phyloP scores from a whole-genome alignment of 1,140 invertebrate genomes.

The Linepithema humile region DNA sequence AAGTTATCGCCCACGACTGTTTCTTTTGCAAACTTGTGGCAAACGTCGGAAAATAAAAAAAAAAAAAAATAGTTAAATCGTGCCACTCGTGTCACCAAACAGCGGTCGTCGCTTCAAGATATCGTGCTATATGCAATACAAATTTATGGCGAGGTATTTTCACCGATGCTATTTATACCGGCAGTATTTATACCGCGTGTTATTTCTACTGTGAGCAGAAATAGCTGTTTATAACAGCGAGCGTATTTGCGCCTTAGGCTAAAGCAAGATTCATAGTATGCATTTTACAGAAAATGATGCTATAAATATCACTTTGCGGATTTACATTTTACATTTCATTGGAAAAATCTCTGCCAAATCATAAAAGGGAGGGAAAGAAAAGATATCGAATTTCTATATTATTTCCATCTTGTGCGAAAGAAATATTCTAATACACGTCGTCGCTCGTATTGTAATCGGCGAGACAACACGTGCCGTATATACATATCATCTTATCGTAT shows the following conservation, averaged over 20 bases:
- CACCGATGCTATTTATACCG: neutral
- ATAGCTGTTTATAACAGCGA: neutral
- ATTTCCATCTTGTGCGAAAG: neutral
- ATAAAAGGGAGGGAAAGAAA: neutral
- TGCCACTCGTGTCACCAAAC: neutral
- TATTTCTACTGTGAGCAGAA: neutral
- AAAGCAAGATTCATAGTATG: neutral
- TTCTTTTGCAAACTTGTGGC: conserved; percentile 12
- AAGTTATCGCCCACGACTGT: conserved; percentile 28
- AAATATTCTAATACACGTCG: neutral
- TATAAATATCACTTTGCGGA: neutral
- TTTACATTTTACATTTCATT: neutral
- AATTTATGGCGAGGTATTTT: conserved; percentile 23
- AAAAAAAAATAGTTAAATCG: conserved; percentile 26
- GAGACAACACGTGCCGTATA: neutral
- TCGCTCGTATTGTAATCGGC: neutral
- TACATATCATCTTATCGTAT: neutral
- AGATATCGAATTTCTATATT: neutral
- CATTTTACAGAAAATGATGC: neutral
- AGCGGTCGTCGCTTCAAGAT: conserved; percentile 44
- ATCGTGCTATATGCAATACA: neutral
- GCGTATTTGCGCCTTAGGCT: neutral
- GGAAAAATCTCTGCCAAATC: neutral
- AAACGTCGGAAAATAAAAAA: neutral
- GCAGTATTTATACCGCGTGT: neutral